Evolutionary conservation across 1,140 invertebrate genomes (phyloP).

Genomic region (Scaptomyza pallida): DNA sequence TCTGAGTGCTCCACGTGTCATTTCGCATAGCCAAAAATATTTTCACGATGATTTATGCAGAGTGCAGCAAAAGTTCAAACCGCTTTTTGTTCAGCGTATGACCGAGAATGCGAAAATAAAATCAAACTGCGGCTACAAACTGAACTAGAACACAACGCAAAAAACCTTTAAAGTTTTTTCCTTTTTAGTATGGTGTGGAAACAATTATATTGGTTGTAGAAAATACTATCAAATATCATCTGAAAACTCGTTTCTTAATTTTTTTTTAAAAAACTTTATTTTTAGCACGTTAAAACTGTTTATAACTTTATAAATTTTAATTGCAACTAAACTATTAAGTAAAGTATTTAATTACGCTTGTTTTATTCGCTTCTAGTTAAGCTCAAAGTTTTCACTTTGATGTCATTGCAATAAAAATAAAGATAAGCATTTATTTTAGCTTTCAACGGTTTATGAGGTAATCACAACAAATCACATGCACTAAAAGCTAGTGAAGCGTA

Average conservation of each 20-base stretch:
- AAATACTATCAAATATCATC: background rate
- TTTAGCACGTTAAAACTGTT: too few relatives aligned
- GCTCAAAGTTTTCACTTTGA: background rate
- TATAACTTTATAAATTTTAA: too few relatives aligned
- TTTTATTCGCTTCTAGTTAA: background rate
- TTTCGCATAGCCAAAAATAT: constrained; percentile 8
- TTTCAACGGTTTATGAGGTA: constrained; percentile 28
- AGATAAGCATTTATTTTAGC: constrained; percentile 11
- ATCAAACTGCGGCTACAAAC: constrained; percentile 6
- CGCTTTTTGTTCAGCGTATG: constrained; percentile 2
- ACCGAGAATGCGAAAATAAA: constrained; percentile 1
- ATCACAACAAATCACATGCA: constrained; percentile 49
- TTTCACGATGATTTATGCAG: constrained; percentile 34
- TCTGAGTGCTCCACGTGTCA: background rate
- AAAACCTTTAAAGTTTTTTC: background rate
- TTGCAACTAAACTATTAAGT: too few relatives aligned
- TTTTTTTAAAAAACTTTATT: too few relatives aligned
- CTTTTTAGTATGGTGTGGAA: background rate
- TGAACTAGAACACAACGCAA: background rate
- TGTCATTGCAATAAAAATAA: background rate
- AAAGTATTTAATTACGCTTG: background rate
- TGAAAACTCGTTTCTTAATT: too few relatives aligned
- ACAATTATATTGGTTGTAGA: background rate
- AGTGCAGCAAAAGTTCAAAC: constrained; percentile 11
- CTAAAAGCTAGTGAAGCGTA: constrained; percentile 49